Percentiles rank a stretch among this genome's conserved stretches.
Conservation (phyloP, 2,888 invertebrate genomes). For the Plusia festucae region DNA sequence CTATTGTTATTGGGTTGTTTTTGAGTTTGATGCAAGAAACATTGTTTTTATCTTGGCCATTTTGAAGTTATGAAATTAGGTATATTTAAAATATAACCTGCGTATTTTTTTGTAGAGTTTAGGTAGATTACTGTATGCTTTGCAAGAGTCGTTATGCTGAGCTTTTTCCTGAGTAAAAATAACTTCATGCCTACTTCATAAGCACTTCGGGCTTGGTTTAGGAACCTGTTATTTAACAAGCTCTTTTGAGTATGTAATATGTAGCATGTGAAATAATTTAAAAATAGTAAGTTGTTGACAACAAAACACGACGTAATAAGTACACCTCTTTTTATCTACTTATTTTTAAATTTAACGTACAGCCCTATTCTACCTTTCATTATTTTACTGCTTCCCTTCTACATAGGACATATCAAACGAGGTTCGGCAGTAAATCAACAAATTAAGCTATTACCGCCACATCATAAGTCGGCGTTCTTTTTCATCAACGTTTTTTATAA, state of each 20-base stretch:
- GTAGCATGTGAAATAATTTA: background rate
- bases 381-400: constrained; percentile 64
- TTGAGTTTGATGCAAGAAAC: background rate
- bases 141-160: no score
- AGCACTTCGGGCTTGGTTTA: no score
- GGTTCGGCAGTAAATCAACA: constrained; percentile 71
- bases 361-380: constrained; percentile 46
- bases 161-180: no score
- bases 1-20: constrained; percentile 12
- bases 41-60: background rate
- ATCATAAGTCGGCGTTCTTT: constrained; percentile 67
- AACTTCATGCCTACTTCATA: no score
- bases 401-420: constrained; percentile 62
- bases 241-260: background rate
- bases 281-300: constrained; percentile 2
- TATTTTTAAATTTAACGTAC: constrained; percentile 38
- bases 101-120: no score
- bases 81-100: no score
- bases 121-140: no score
- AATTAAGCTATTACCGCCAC: constrained; percentile 72
- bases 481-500: constrained; percentile 65
- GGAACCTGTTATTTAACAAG: no score
- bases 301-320: constrained; percentile 3
- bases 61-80: background rate
- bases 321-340: constrained; percentile 13